A percentile compares a stretch with the other conserved stretches of the same genome.
Conservation (phyloP, 2,797 vertebrate genomes). For the Pyrocephalus nanus region DNA sequence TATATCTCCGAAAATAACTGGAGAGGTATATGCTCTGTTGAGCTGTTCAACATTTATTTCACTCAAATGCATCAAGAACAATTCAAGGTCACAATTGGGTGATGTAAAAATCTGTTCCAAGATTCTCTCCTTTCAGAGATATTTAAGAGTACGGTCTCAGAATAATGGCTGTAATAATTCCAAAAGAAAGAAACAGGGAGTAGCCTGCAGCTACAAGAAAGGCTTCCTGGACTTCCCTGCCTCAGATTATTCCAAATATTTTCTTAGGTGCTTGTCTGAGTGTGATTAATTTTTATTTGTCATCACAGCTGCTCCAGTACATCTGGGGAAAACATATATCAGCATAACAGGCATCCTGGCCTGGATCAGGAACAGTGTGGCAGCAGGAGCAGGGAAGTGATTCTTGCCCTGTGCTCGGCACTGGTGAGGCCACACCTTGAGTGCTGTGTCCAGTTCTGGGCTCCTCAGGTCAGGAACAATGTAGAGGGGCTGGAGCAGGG, state of each 20-base stretch:
- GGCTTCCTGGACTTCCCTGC: not conserved
- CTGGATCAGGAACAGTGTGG: no score
- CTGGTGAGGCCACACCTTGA: no score
- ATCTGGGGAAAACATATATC: not conserved
- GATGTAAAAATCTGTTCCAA: not conserved
- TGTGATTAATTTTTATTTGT: constrained; percentile 14
- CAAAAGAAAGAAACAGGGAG: not conserved
- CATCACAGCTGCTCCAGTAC: constrained; percentile 4
- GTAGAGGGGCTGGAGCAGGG: no score
- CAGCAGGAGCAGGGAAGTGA: no score
- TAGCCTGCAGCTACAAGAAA: not conserved
- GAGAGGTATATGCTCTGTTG: not conserved
- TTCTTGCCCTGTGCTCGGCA: no score
- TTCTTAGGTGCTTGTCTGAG: not conserved
- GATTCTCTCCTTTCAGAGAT: not conserved
- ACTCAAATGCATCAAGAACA: not conserved
- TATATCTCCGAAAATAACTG: not conserved
- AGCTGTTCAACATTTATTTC: not conserved
- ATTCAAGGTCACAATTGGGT: not conserved
- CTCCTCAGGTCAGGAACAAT: no score
- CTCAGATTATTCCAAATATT: not conserved
- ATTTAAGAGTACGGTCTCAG: not conserved
- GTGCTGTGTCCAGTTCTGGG: no score
- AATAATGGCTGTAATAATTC: not conserved
- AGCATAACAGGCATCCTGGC: not conserved